These are phyloP conservation scores for Istiophorus platypterus DNA, from an alignment of 2,113 vertebrate genomes.

Conservation along the genomic window DNA sequence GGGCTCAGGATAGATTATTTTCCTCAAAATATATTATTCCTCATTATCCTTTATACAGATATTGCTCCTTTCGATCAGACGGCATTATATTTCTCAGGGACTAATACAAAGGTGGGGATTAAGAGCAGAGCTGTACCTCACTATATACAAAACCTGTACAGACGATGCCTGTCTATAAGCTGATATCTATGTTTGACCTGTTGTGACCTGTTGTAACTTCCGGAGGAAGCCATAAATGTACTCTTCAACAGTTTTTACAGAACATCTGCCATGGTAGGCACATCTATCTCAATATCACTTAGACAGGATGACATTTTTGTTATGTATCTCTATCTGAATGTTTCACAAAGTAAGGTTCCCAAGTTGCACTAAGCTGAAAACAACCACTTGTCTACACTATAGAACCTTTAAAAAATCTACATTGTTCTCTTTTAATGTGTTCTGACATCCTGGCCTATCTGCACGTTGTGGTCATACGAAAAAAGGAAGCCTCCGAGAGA, in stretches of 20 bases:
- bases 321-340: not conserved
- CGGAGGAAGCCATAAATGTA: not conserved
- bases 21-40: not conserved
- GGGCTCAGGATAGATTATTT: not conserved
- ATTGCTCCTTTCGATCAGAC: not conserved
- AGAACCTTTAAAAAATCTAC: not conserved
- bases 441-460: constrained; percentile 25
- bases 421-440: not conserved
- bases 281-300: not conserved
- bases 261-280: not conserved
- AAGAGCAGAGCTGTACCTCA: not conserved
- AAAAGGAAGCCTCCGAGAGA: constrained; percentile 19
- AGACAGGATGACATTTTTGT: not conserved
- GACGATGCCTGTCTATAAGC: constrained; percentile 4
- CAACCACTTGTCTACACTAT: not conserved
- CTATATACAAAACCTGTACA: not conserved
- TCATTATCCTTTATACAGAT: not conserved
- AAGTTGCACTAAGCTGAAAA: not conserved
- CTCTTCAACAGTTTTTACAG: not conserved
- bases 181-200: constrained; percentile 6
- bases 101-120: not conserved
- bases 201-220: not conserved
- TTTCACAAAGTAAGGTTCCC: not conserved
- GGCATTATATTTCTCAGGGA: not conserved
- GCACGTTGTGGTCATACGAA: constrained; percentile 26